Base-by-base conservation (phyloP, 2,888 invertebrate species). In the Acanthosepion pharaonis region DNA sequence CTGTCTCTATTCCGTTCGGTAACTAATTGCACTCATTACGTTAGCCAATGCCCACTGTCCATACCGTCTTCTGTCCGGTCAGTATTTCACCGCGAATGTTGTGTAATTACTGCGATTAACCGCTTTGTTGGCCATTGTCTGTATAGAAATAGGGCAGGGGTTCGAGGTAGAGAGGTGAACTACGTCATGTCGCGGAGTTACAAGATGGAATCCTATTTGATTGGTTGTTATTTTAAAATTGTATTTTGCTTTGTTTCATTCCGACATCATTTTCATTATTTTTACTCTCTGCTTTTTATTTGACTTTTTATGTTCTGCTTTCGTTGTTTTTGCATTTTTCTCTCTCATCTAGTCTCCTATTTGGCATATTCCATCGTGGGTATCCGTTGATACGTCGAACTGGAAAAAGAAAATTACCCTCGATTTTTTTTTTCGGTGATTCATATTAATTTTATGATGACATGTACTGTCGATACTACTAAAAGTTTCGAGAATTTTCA, bases 61-160 rank as follows among this genome's bases (percentile, higher is more conserved):
- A 33, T 78, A 78, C 78, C n/a, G 33, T 78, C 33, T 33, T 78
- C n/a, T 2, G 78, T 78, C 78, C n/a, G n/a, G 33, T 78, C 78
- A 78, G n/a, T 78, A 78, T n/a, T 78, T 15, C n/a, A n/a, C 78
- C 18, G n/a, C 78, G 15, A n/a, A 78, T 78, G 78, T n/a, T 78
- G 78, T 33, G 78, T 78, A 78, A 78, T 78, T 78, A 78, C 33
- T n/a, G 78, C 78, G 78, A 78, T 78, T 78, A 78, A 78, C 78
- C n/a, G 78, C 78, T 78, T 78, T 78, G 78, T 78, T 78, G 18
- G 78, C 78, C 4, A n/a, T 78, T 78, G 78, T 78, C 78, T n/a
- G n/a, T 78, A 33, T n/a, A 0, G n/a, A 42, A 42, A n/a, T 8
- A 15, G n/a, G 11, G 8, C 9, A 18, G 18, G n/a, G 11, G 5